phyloP scores from a whole-genome alignment of 2,113 vertebrate genomes.

The Gadus macrocephalus region DNA sequence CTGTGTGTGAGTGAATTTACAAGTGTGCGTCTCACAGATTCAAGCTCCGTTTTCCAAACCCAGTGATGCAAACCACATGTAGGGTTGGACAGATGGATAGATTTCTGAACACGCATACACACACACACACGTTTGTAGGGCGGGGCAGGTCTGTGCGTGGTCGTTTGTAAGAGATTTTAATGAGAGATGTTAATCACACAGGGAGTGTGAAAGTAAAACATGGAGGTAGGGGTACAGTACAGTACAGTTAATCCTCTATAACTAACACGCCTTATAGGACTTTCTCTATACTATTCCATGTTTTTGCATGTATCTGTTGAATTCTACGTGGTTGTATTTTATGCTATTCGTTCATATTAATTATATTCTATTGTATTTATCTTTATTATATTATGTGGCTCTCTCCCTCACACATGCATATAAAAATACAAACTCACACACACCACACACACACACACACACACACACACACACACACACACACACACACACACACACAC shows the following conservation, averaged over 20 bases:
- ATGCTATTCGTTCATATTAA: not conserved
- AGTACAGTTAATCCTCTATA: too few relatives aligned
- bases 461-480: too few relatives aligned
- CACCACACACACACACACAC: too few relatives aligned
- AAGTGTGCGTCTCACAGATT: too few relatives aligned
- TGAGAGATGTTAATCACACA: conserved; percentile 48
- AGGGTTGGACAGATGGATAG: conserved; percentile 35
- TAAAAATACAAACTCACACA: too few relatives aligned
- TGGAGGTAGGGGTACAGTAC: too few relatives aligned
- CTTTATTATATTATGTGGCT: not conserved
- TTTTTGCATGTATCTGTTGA: not conserved
- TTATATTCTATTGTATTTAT: not conserved
- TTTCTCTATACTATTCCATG: not conserved
- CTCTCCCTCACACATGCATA: not conserved
- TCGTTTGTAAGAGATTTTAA: conserved; percentile 33
- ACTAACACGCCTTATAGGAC: not conserved
- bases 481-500: too few relatives aligned
- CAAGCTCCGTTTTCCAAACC: conserved; percentile 3
- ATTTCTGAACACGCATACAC: not conserved
- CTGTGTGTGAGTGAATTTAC: not conserved
- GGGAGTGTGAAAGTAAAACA: conserved; percentile 21
- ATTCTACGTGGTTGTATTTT: too few relatives aligned
- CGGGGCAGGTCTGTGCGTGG: conserved; percentile 28
- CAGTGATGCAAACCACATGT: conserved; percentile 61
- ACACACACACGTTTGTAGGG: not conserved